Base-by-base conservation (phyloP, 2,888 invertebrate genomes). In the Callinectes sapidus region DNA sequence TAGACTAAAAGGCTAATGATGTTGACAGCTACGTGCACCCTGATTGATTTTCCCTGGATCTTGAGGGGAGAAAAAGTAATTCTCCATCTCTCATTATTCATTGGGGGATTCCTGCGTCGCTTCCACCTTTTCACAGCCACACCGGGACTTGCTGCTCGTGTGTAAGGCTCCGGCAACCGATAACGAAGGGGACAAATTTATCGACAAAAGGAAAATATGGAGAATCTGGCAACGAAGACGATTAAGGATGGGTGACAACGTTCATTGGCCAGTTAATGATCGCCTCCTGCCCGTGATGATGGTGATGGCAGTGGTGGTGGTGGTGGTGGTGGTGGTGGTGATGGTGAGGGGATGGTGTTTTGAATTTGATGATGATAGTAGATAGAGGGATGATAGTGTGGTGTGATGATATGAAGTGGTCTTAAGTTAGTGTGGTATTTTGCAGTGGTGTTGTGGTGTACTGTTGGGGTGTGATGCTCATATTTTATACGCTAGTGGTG, bases 1-100 rank as follows among this genome's bases (percentile, higher is more conserved):
- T 87, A 48, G 91, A 87, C 91, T 91, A 48, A 48, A 87, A 91
- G 42, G 90, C 90, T 90, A 90, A 90, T 90, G 86, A 90, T 90
- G 90, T 90, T 90, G 90, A 90, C 90, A 85, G 85, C 90, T 85
- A 85, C 86, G 35, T 61, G 55, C 35, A 18, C 61, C 90, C 39
- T 61, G 86, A 90, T 90, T 90, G 90, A 90, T 86, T 90, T 39
- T 86, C 54, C 86, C 13, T 16, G 39, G 77, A 89, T 55, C 55
- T 55, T 88, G 54, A 55, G 55, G 88, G 88, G 28, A 23, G 54
- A 54, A 88, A 55, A 88, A 32, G 32, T 55, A n/a, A 42, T 55
- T 55, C 42, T 88, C 88, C 18, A 32, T 54, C 54, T 28, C 16
- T 55, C 88, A n/a, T 88, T 54, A 88, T n/a, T 88, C 54, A 88